phyloP scores from a whole-genome alignment of 2,888 invertebrate genomes.

The Drosophila peninsularis region DNA sequence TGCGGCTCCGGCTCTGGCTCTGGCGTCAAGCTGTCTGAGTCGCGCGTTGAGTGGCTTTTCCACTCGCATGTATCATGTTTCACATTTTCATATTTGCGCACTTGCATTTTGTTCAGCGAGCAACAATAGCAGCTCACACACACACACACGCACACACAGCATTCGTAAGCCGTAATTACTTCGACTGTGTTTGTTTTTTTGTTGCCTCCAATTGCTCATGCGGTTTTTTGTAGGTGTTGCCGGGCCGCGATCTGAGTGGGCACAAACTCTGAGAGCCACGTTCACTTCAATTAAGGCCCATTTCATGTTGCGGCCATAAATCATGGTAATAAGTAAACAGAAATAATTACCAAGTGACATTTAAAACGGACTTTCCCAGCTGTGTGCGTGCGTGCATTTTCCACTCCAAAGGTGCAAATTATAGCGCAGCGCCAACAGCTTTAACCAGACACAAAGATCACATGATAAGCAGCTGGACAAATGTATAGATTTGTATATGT shows the following conservation, averaged over 20 bases:
- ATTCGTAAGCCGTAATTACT: slow-evolving; percentile 42
- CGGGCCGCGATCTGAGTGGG: slow-evolving; percentile 25
- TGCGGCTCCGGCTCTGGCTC: slow-evolving; percentile 19
- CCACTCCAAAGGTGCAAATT: slow-evolving; percentile 53
- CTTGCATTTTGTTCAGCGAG: slow-evolving; percentile 43
- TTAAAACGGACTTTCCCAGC: background rate
- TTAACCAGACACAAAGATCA: background rate
- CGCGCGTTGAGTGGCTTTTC: slow-evolving; percentile 63
- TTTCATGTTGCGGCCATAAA: slow-evolving; percentile 58
- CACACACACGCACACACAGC: slow-evolving; percentile 15
- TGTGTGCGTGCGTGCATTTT: slow-evolving; percentile 39
- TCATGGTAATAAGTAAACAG: slow-evolving; percentile 48
- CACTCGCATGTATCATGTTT: slow-evolving; percentile 61
- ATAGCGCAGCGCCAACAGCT: slow-evolving; percentile 12
- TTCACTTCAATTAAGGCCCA: slow-evolving; percentile 53
- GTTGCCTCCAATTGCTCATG: slow-evolving; percentile 9
- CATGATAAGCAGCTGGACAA: background rate
- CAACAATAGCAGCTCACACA: slow-evolving; percentile 25
- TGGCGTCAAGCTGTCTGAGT: slow-evolving; percentile 77
- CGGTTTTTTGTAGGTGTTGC: slow-evolving; percentile 8
- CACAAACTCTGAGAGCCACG: slow-evolving; percentile 14
- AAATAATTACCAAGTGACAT: slow-evolving; percentile 40
- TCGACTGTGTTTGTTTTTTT: slow-evolving; percentile 1
- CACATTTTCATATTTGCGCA: slow-evolving; percentile 57
- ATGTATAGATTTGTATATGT: background rate